A percentile compares a stretch with the other conserved stretches of the same genome.
Conservation (phyloP, 2,797 vertebrate species). For the Sebastes steindachneri region DNA sequence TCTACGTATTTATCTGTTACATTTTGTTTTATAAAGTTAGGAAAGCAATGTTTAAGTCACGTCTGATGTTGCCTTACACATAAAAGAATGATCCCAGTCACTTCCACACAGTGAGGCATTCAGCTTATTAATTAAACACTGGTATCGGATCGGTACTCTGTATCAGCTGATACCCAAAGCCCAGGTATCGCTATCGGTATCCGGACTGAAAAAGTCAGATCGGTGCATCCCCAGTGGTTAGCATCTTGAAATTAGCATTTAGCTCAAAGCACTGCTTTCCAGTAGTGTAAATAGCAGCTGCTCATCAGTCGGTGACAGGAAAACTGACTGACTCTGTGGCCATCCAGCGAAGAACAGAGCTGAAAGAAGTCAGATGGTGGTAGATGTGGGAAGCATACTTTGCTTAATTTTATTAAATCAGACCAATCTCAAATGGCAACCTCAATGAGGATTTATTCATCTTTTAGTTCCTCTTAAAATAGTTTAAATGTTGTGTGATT, state of each 20-base stretch:
- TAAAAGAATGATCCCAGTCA: no score
- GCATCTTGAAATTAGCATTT: not conserved
- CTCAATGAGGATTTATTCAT: conserved; percentile 81
- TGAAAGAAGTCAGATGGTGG: conserved; percentile 43
- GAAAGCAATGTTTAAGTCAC: no score
- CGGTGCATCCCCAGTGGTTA: not conserved
- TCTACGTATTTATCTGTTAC: no score
- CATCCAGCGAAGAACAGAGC: conserved; percentile 6
- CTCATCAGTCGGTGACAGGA: conserved; percentile 44
- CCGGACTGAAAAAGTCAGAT: no score
- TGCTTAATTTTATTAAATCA: conserved; percentile 68
- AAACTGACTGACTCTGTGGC: conserved; percentile 19
- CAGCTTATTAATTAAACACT: no score
- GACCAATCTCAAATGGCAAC: conserved; percentile 77
- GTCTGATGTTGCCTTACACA: no score
- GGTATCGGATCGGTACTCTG: no score
- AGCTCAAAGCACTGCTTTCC: not conserved
- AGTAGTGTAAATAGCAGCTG: conserved; percentile 62
- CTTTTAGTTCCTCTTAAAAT: conserved; percentile 79
- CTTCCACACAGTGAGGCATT: no score
- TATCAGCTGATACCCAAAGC: no score
- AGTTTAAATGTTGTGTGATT: conserved; percentile 80
- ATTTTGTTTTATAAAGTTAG: no score
- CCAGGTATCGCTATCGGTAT: no score
- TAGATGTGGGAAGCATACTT: conserved; percentile 29